Percentiles rank a stretch among this genome's conserved stretches.
phyloP scores from a whole-genome alignment of 2,888 invertebrate species.

The Drosophila robusta region DNA sequence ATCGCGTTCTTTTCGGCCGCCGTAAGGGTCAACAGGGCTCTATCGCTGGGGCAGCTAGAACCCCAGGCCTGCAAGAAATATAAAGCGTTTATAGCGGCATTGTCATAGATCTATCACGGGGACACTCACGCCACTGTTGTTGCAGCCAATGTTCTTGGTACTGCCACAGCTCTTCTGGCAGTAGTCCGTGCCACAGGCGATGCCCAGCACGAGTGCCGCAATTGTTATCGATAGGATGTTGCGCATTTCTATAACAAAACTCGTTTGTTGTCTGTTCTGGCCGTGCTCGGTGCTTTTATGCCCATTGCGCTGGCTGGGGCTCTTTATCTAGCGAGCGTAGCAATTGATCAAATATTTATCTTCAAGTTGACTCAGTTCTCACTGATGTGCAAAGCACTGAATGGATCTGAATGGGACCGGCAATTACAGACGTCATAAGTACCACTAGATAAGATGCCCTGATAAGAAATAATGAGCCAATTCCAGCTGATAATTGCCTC shows the following conservation, averaged over 20 bases:
- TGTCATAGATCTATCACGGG: neutral
- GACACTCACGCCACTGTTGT: constrained; percentile 60
- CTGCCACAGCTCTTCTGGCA: constrained; percentile 50
- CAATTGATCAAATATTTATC: constrained; percentile 73
- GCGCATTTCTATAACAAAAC: constrained; percentile 43
- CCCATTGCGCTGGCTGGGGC: neutral
- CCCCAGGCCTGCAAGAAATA: constrained; percentile 46
- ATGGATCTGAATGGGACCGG: neutral
- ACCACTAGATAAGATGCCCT: neutral
- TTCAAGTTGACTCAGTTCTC: constrained; percentile 17
- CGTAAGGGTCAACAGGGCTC: constrained; percentile 25
- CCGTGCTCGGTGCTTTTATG: constrained; percentile 47
- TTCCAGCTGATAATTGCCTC: neutral
- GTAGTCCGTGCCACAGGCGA: constrained; percentile 50
- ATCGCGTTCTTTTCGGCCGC: constrained; percentile 34
- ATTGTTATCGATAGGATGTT: constrained; percentile 27
- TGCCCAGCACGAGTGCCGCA: constrained; percentile 34
- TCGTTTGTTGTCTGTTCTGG: constrained; percentile 31
- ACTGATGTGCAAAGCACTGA: neutral
- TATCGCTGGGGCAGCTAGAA: constrained; percentile 49
- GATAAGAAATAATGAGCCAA: neutral
- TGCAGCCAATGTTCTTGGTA: constrained; percentile 59
- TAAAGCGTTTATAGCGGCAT: neutral
- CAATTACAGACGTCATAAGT: constrained; percentile 1
- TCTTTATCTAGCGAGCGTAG: constrained; percentile 31